A percentile compares a stretch with the other conserved stretches of the same genome.
phyloP scores from a whole-genome alignment of 2,113 vertebrate species.

The Dipodomys ordii region DNA sequence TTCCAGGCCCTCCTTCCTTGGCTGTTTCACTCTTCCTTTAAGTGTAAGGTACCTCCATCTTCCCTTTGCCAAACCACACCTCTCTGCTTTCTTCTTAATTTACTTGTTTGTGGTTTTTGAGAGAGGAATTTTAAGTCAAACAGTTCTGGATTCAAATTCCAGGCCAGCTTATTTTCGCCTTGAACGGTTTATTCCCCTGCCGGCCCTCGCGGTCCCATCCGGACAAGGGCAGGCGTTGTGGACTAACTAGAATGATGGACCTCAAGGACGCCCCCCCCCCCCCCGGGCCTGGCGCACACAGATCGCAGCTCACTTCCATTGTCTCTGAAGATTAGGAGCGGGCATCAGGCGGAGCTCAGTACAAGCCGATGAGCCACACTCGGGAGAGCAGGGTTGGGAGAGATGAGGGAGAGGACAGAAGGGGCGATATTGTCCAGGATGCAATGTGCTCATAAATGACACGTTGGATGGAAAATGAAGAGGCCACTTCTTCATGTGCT shows the following conservation, averaged over 20 bases:
- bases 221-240: not conserved
- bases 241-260: not conserved
- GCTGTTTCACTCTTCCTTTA: not conserved
- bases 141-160: not conserved
- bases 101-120: not conserved
- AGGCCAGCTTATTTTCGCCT: not conserved
- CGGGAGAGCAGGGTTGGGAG: too few species aligned
- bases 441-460: too few species aligned
- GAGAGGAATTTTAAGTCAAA: not conserved
- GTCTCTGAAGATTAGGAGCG: not conserved
- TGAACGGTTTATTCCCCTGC: not conserved
- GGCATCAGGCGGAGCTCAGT: not conserved
- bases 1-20: not conserved
- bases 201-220: not conserved
- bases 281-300: too few species aligned
- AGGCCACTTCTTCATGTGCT: not conserved
- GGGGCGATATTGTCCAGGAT: too few species aligned
- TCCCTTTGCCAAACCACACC: not conserved
- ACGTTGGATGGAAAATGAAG: too few species aligned
- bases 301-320: not conserved
- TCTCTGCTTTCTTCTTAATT: not conserved
- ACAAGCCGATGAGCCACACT: too few species aligned
- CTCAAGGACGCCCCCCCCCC: not conserved
- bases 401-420: too few species aligned
- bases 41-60: rapidly evolving